Percentiles rank a stretch among this genome's conserved stretches.
Conservation (phyloP, 2,888 invertebrate species). For the Linhomoeus sp. region DNA sequence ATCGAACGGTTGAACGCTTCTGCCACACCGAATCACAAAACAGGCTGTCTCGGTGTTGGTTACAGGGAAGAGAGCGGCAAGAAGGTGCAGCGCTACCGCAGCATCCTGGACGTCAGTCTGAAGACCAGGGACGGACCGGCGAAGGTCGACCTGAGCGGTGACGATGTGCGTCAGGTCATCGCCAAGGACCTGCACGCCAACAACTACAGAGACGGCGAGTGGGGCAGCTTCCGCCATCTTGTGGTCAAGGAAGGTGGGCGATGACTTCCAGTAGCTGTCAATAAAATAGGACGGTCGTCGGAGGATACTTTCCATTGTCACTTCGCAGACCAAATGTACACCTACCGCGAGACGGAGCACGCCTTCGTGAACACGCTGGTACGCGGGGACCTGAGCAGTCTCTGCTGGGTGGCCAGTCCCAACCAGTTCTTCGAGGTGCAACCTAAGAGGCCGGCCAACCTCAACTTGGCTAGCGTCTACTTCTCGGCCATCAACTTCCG, state of each 20-base stretch:
- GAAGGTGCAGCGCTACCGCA: conserved; percentile 23
- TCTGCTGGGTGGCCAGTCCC: conserved; percentile 78
- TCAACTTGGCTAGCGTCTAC: conserved; percentile 43
- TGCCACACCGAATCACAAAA: too few relatives aligned
- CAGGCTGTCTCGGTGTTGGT: too few relatives aligned
- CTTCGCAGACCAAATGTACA: conserved; percentile 21
- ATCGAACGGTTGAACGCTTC: too few relatives aligned
- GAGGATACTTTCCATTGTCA: too few relatives aligned
- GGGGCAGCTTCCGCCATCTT: conserved; percentile 69
- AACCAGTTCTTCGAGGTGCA: conserved; percentile 39
- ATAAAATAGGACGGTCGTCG: too few relatives aligned
- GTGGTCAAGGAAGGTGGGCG: conserved; percentile 39
- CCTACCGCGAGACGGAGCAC: conserved; percentile 47
- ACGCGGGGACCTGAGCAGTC: conserved; percentile 79
- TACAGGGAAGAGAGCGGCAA: not conserved
- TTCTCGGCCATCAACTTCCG: conserved; percentile 89
- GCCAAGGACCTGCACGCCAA: conserved; percentile 58
- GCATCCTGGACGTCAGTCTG: conserved; percentile 20
- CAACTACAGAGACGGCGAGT: conserved; percentile 50
- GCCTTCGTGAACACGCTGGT: conserved; percentile 81
- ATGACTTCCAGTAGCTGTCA: conserved; percentile 13
- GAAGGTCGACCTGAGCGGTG: conserved; percentile 9
- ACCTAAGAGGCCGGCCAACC: not conserved
- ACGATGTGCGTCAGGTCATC: conserved; percentile 14
- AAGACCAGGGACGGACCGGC: conserved; percentile 12